Percentiles rank a stretch among this genome's conserved stretches.
These are phyloP conservation scores for Spheniscus mendiculus DNA, from an alignment of 2,113 vertebrate species.

Conservation along the genomic window DNA sequence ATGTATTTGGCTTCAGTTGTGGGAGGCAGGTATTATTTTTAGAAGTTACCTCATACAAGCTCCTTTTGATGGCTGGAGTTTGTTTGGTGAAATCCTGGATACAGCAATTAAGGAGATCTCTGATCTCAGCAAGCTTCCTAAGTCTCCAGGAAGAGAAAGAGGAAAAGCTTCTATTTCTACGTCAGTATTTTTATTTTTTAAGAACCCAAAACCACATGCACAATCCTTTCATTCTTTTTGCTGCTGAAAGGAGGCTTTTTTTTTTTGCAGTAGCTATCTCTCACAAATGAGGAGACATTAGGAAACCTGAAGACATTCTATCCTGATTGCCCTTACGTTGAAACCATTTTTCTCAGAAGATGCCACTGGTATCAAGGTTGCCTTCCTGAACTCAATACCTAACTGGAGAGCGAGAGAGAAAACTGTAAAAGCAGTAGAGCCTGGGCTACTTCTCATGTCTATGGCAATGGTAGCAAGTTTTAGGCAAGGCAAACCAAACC, in stretches of 20 bases:
- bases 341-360: neutral
- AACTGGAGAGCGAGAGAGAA: neutral
- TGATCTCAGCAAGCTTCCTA: slow-evolving; percentile 37
- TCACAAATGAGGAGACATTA: neutral
- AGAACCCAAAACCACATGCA: neutral
- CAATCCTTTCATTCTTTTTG: neutral
- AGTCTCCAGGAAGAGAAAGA: neutral
- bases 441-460: neutral
- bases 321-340: neutral
- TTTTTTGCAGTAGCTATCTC: neutral
- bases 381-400: neutral
- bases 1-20: slow-evolving; percentile 54
- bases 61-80: slow-evolving; percentile 49
- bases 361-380: neutral
- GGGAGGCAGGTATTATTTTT: slow-evolving; percentile 57
- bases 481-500: neutral
- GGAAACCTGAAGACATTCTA: neutral
- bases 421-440: neutral
- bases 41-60: slow-evolving; percentile 29
- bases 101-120: slow-evolving; percentile 48
- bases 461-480: neutral
- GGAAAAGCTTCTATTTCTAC: slow-evolving; percentile 10
- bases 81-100: slow-evolving; percentile 18
- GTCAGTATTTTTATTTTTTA: neutral
- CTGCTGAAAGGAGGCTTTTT: neutral